A percentile compares a stretch with the other conserved stretches of the same genome.
phyloP scores from a whole-genome alignment of 2,888 invertebrate genomes.

The Ichneumon xanthorius region DNA sequence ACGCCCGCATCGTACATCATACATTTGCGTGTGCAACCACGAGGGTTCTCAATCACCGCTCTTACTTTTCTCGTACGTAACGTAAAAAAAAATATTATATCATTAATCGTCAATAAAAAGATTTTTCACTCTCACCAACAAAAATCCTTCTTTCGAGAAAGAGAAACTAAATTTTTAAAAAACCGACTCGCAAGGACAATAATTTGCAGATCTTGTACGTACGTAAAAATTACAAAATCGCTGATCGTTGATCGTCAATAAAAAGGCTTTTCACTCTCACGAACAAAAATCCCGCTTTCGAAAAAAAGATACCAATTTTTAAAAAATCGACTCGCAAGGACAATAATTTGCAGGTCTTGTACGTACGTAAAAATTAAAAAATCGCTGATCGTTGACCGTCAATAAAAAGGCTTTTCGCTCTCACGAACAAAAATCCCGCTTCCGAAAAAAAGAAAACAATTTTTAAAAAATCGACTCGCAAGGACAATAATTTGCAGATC shows the following conservation, averaged over 20 bases:
- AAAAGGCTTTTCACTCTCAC: no score
- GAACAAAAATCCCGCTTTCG: no score
- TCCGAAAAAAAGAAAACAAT: background rate
- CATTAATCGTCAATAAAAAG: no score
- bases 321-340: background rate
- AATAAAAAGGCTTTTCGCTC: background rate
- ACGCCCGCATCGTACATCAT: constrained; percentile 14
- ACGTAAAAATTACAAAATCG: no score
- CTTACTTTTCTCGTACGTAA: background rate
- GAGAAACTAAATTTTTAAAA: no score
- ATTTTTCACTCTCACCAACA: no score
- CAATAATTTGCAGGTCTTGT: background rate
- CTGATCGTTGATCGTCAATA: no score
- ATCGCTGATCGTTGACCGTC: background rate
- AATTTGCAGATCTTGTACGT: no score
- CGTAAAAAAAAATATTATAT: no score
- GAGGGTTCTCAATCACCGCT: constrained; percentile 53
- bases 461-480: background rate
- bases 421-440: no score
- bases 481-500: background rate
- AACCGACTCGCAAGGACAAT: no score
- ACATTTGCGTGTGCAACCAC: background rate
- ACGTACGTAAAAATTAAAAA: background rate
- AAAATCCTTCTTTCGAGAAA: no score
- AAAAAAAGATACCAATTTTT: background rate